phyloP scores from a whole-genome alignment of 1,140 invertebrate species.

The Saxidomus purpurata region DNA sequence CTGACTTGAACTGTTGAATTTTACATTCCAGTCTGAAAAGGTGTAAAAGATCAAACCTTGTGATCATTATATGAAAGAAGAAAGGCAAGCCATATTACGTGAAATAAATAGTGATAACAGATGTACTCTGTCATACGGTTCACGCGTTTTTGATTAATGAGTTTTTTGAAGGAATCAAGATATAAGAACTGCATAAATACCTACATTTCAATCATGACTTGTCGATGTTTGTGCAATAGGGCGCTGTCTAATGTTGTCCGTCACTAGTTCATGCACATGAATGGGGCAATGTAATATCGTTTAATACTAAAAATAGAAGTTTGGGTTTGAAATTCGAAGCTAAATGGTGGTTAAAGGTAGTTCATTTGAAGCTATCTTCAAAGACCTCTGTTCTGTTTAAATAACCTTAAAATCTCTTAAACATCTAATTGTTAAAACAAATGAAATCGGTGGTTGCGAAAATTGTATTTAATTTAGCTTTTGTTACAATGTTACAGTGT shows the following conservation, averaged over 20 bases:
- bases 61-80: conserved; percentile 20
- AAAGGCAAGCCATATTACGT: conserved; percentile 25
- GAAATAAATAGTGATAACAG: conserved; percentile 18
- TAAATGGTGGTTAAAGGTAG: not conserved
- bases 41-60: not conserved
- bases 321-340: conserved; percentile 25
- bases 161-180: not conserved
- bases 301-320: not conserved
- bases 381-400: conserved; percentile 7
- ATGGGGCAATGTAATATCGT: not conserved
- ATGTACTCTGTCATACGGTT: conserved; percentile 5
- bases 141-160: conserved; percentile 37
- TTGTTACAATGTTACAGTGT: not conserved
- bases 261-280: not conserved
- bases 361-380: conserved; percentile 16
- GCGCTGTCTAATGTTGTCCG: not conserved
- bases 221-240: not conserved
- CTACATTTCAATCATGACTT: not conserved
- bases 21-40: not conserved
- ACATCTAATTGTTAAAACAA: conserved; percentile 29
- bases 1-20: not conserved
- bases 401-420: not conserved
- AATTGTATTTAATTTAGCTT: not conserved
- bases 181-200: not conserved
- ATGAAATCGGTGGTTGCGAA: conserved; percentile 15